Conservation (phyloP, 2,113 vertebrate genomes). For the Caranx melampygus region DNA sequence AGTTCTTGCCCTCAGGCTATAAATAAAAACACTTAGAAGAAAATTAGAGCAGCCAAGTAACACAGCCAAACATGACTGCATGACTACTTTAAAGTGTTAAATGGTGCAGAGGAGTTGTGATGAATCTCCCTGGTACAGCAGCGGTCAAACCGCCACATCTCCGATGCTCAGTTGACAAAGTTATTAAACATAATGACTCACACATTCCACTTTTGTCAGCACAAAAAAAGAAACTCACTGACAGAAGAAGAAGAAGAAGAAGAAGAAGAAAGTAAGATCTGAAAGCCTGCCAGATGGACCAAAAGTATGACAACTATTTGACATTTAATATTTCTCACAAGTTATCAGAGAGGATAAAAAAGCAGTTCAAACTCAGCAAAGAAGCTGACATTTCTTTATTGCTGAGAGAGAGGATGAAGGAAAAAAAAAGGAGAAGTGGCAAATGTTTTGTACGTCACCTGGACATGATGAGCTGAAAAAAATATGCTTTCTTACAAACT, state of each 20-base stretch:
- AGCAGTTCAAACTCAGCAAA: slow-evolving; percentile 21
- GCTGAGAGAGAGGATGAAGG: slow-evolving; percentile 1
- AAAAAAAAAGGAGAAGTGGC: background rate
- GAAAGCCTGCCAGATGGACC: slow-evolving; percentile 37
- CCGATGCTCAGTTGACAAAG: slow-evolving; percentile 32
- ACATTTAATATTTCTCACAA: slow-evolving; percentile 61
- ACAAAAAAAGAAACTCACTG: slow-evolving; percentile 2
- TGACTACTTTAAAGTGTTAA: slow-evolving; percentile 42
- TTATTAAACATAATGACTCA: slow-evolving; percentile 41
- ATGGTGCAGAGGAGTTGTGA: slow-evolving; percentile 39
- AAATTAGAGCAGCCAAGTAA: slow-evolving; percentile 20
- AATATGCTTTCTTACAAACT: background rate
- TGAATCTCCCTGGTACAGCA: slow-evolving; percentile 6
- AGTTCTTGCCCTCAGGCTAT: background rate
- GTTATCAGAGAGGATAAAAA: slow-evolving; percentile 20
- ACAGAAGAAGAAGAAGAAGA: background rate
- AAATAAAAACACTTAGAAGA: slow-evolving; percentile 23
- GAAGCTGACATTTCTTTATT: slow-evolving; percentile 12
- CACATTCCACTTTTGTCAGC: slow-evolving; percentile 14
- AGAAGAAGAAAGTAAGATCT: background rate
- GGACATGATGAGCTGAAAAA: background rate
- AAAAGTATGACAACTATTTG: slow-evolving; percentile 41
- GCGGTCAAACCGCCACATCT: slow-evolving; percentile 3
- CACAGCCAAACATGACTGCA: slow-evolving; percentile 14
- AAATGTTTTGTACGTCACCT: background rate